phyloP scores from a whole-genome alignment of 2,113 vertebrate genomes.

The Leptodactylus fuscus region DNA sequence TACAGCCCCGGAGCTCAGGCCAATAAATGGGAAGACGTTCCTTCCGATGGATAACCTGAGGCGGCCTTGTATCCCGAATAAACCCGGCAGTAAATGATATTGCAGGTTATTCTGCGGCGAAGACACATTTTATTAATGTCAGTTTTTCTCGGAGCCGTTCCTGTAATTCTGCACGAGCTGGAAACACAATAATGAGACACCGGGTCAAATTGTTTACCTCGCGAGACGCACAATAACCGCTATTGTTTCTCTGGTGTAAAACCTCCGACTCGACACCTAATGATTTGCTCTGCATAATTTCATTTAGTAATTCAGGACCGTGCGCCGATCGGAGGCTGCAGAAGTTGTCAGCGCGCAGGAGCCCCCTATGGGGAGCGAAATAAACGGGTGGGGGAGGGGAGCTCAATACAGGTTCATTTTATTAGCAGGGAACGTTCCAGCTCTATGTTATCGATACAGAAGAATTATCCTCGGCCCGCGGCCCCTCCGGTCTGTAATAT shows the following conservation, averaged over 20 bases:
- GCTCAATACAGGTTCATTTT: not conserved
- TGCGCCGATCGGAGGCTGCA: not conserved
- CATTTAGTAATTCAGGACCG: not conserved
- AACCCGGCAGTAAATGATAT: not conserved
- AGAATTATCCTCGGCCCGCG: not conserved
- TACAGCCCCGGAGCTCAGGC: not conserved
- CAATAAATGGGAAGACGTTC: not conserved
- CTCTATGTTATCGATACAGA: not conserved
- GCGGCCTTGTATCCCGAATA: not conserved
- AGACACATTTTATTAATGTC: slow-evolving; percentile 17
- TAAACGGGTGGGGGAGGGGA: not conserved
- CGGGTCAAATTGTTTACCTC: not conserved
- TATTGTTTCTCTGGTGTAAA: slow-evolving; percentile 1
- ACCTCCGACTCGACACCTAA: not conserved
- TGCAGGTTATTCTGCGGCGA: not conserved
- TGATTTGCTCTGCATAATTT: slow-evolving; percentile 23
- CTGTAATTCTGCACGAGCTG: not conserved
- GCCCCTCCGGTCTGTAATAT: not conserved
- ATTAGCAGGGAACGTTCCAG: not conserved
- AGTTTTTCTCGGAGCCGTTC: not conserved
- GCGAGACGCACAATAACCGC: not conserved
- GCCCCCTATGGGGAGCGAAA: not conserved
- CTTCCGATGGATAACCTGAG: not conserved
- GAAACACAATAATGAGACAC: not conserved
- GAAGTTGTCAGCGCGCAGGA: not conserved